Evolutionary conservation across 2,113 vertebrate genomes (phyloP).

Genomic region (Leiothrix lutea): DNA sequence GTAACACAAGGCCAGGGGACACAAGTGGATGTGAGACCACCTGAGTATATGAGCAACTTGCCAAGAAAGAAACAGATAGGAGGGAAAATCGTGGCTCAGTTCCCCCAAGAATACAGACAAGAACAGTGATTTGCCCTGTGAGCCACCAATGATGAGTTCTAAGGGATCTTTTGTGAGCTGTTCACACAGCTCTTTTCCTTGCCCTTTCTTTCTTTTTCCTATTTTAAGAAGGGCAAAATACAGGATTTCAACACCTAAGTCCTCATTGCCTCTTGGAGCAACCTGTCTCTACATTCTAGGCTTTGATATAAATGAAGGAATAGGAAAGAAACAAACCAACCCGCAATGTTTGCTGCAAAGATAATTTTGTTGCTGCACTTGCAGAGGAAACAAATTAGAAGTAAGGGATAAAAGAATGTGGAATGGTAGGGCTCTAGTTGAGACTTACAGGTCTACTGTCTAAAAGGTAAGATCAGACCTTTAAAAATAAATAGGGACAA

Average conservation of each 20-base stretch:
- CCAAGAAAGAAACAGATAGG: neutral
- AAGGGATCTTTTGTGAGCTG: neutral
- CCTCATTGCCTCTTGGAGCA: neutral
- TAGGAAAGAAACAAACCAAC: too few relatives aligned
- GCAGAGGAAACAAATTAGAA: neutral
- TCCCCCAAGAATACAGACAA: neutral
- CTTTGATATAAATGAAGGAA: neutral
- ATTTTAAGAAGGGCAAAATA: neutral
- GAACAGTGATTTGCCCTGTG: neutral
- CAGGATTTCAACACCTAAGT: fast-evolving
- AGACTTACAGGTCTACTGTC: neutral
- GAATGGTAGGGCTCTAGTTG: neutral
- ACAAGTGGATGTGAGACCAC: neutral
- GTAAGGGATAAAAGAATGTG: neutral
- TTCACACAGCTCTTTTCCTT: neutral
- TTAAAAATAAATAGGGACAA: neutral
- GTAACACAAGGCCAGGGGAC: neutral
- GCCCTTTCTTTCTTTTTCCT: neutral
- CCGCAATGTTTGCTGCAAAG: neutral
- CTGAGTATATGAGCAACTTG: neutral
- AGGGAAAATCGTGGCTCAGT: neutral
- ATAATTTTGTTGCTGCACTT: neutral
- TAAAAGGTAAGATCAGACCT: neutral
- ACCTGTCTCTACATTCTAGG: neutral
- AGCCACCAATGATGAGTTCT: neutral